Conservation (phyloP, 2,797 vertebrate genomes). For the Gallinago nigripennis region DNA sequence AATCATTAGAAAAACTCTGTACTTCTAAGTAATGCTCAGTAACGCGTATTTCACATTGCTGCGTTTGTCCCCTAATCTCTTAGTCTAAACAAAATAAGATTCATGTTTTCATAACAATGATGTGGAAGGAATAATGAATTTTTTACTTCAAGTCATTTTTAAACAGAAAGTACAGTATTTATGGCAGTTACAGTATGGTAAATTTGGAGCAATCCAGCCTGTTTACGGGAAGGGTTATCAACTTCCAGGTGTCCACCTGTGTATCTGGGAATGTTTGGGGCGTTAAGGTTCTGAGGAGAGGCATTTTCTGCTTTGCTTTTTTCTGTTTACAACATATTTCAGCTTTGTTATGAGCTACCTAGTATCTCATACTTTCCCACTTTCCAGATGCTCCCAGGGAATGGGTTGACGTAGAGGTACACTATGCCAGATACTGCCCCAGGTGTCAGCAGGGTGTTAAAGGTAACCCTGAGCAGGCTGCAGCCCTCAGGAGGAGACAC, state of each 20-base stretch:
- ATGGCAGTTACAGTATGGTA: not conserved
- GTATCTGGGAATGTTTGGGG: not conserved
- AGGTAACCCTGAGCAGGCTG: not conserved
- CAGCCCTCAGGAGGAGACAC: not conserved
- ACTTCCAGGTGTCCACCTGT: not conserved
- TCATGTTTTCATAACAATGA: not conserved
- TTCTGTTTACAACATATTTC: not conserved
- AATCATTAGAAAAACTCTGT: not conserved
- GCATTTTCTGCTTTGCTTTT: not conserved
- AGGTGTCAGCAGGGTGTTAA: not conserved
- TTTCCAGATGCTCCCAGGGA: not conserved
- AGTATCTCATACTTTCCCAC: not conserved
- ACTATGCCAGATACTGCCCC: not conserved
- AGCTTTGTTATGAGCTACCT: not conserved
- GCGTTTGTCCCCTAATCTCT: not conserved
- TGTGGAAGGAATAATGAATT: not conserved
- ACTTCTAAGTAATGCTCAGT: not conserved
- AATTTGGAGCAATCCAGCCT: not conserved
- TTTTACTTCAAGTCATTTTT: not conserved
- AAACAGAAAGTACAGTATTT: not conserved
- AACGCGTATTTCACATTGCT: not conserved
- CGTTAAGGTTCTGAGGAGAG: not conserved
- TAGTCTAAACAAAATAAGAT: not conserved
- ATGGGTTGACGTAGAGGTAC: not conserved
- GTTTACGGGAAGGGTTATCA: not conserved